These are phyloP conservation scores for Leucania comma DNA, from an alignment of 2,888 invertebrate genomes.

Conservation along the genomic window DNA sequence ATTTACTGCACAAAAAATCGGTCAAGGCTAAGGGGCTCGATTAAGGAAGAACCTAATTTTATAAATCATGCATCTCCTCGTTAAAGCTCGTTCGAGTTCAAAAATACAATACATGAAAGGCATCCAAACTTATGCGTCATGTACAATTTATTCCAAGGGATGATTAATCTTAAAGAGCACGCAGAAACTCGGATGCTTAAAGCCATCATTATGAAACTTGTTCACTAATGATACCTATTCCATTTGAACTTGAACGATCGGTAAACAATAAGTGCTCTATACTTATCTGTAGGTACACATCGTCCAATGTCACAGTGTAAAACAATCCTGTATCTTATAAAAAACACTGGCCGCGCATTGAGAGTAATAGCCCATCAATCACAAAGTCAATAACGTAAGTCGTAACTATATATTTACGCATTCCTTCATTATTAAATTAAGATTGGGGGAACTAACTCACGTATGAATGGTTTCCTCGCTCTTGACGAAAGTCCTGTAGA, in stretches of 20 bases:
- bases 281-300: slow-evolving; percentile 24
- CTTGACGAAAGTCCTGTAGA: slow-evolving; percentile 93
- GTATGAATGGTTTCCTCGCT: slow-evolving; percentile 96
- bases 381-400: slow-evolving; percentile 39
- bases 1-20: slow-evolving; percentile 33
- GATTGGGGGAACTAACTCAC: slow-evolving; percentile 86
- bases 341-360: slow-evolving; percentile 39
- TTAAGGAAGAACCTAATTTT: slow-evolving; percentile 30
- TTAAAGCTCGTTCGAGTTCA: slow-evolving; percentile 24
- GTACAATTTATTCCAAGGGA: slow-evolving; percentile 12
- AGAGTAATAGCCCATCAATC: slow-evolving; percentile 42
- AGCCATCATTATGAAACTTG: slow-evolving; percentile 18
- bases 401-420: slow-evolving; percentile 36
- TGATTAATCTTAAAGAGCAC: slow-evolving; percentile 16
- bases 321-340: slow-evolving; percentile 37
- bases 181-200: neutral
- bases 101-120: slow-evolving; percentile 4
- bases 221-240: slow-evolving; percentile 30
- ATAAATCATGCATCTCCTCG: slow-evolving; percentile 2
- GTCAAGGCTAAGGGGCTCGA: slow-evolving; percentile 31
- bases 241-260: slow-evolving; percentile 53
- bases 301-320: slow-evolving; percentile 41
- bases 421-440: slow-evolving; percentile 31
- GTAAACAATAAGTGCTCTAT: slow-evolving; percentile 31
- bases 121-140: slow-evolving; percentile 25